phyloP scores from a whole-genome alignment of 2,113 vertebrate species.

The Gulo gulo region DNA sequence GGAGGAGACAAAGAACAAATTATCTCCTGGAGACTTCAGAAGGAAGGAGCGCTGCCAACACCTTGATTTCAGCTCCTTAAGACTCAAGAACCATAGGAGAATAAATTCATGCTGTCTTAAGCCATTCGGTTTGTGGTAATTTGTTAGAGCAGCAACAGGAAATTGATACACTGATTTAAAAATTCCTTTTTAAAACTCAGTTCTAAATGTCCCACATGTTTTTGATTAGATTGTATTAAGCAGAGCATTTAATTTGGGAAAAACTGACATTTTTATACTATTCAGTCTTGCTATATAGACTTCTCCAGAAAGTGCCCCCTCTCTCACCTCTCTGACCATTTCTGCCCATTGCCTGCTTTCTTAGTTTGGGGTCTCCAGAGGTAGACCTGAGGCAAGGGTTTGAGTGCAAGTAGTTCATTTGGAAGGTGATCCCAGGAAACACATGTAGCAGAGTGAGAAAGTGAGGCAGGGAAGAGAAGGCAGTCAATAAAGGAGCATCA shows the following conservation, averaged over 20 bases:
- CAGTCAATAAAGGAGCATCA: background rate
- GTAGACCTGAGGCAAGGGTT: background rate
- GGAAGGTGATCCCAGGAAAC: background rate
- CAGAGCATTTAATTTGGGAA: background rate
- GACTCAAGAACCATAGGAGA: background rate
- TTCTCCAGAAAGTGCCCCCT: background rate
- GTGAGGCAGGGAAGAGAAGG: background rate
- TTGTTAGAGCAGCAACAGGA: background rate
- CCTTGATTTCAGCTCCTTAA: background rate
- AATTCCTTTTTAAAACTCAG: background rate
- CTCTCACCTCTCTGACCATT: background rate
- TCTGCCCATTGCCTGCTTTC: background rate
- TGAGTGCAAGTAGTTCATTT: background rate
- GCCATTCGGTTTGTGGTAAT: background rate
- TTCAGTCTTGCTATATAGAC: background rate
- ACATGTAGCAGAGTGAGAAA: background rate
- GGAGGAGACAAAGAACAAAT: background rate
- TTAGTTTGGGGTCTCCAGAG: background rate
- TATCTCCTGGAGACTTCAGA: background rate
- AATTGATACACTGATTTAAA: background rate
- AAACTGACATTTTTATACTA: background rate
- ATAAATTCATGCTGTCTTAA: background rate
- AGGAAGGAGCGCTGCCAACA: background rate
- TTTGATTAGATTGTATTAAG: conserved; percentile 8
- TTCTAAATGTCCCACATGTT: background rate